Evolutionary conservation across 2,113 vertebrate genomes (phyloP).

Genomic region (Phyllostomus hastatus): DNA sequence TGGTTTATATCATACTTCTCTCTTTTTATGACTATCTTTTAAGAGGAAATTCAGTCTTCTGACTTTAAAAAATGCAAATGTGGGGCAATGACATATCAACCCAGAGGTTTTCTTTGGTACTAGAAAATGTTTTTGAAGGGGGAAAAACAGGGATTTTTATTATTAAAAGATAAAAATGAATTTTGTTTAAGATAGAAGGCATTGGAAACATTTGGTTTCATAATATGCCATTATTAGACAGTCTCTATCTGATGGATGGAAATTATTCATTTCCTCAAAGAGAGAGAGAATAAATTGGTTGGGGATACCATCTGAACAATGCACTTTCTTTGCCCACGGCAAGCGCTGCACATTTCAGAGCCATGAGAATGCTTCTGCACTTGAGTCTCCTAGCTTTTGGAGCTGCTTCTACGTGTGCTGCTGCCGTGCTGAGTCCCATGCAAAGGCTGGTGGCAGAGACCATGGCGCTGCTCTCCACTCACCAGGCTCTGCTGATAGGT

Average conservation of each 20-base stretch:
- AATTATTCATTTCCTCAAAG: conserved; percentile 74
- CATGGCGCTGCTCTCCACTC: conserved; percentile 44
- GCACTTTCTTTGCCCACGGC: conserved; percentile 23
- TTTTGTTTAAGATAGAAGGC: conserved; percentile 23
- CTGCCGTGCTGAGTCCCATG: neutral
- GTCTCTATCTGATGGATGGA: conserved; percentile 68
- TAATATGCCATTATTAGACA: neutral
- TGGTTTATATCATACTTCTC: neutral
- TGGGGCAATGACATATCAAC: neutral
- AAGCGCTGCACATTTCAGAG: neutral
- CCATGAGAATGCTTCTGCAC: conserved; percentile 60
- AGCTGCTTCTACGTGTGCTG: neutral
- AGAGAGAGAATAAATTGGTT: conserved; percentile 74
- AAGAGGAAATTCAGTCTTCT: conserved; percentile 31
- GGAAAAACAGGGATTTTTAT: conserved; percentile 34
- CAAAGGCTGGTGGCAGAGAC: conserved; percentile 64
- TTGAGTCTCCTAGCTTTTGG: conserved; percentile 59
- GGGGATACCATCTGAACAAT: conserved; percentile 6
- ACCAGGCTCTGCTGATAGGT: neutral
- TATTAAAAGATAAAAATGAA: conserved; percentile 53
- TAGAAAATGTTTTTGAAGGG: conserved; percentile 36
- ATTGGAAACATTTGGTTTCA: conserved; percentile 74
- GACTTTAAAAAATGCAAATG: conserved; percentile 41
- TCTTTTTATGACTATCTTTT: conserved; percentile 7
- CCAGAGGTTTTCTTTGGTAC: conserved; percentile 22